Evolutionary conservation across 2,888 invertebrate genomes (phyloP).

Genomic region (Tanypteryx hageni): DNA sequence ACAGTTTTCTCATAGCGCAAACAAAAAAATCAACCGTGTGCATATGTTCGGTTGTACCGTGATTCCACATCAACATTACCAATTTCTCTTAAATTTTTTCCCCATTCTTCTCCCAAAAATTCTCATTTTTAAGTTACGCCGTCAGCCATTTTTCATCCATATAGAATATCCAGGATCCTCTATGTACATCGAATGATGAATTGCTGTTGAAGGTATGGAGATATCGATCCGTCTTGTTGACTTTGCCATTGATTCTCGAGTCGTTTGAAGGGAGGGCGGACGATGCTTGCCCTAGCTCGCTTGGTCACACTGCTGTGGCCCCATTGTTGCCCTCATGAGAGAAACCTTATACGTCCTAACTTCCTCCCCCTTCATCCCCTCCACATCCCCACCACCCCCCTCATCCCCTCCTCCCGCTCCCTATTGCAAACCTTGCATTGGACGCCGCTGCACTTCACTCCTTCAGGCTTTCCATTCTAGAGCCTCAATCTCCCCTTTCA

Average conservation of each 20-base stretch:
- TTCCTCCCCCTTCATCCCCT: background rate
- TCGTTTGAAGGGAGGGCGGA: background rate
- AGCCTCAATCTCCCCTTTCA: background rate
- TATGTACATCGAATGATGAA: background rate
- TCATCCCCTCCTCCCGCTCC: too few relatives aligned
- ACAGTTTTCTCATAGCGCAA: too few relatives aligned
- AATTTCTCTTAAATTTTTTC: too few relatives aligned
- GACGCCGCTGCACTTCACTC: slow-evolving; percentile 7
- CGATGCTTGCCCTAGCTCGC: background rate
- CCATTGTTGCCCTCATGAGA: background rate
- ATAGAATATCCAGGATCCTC: too few relatives aligned
- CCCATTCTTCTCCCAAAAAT: too few relatives aligned
- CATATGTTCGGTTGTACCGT: too few relatives aligned
- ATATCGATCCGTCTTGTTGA: slow-evolving; percentile 7
- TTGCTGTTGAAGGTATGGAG: background rate
- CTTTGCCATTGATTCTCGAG: slow-evolving; percentile 17
- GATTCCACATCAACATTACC: too few relatives aligned
- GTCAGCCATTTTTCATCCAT: too few relatives aligned
- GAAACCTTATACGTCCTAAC: background rate
- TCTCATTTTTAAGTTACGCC: too few relatives aligned
- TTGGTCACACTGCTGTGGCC: slow-evolving; percentile 22
- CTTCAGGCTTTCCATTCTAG: background rate
- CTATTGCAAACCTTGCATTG: background rate
- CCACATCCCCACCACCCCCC: too few relatives aligned
- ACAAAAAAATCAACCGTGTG: too few relatives aligned